These are phyloP conservation scores for Morus bassanus DNA, from an alignment of 2,797 vertebrate species.

Conservation along the genomic window DNA sequence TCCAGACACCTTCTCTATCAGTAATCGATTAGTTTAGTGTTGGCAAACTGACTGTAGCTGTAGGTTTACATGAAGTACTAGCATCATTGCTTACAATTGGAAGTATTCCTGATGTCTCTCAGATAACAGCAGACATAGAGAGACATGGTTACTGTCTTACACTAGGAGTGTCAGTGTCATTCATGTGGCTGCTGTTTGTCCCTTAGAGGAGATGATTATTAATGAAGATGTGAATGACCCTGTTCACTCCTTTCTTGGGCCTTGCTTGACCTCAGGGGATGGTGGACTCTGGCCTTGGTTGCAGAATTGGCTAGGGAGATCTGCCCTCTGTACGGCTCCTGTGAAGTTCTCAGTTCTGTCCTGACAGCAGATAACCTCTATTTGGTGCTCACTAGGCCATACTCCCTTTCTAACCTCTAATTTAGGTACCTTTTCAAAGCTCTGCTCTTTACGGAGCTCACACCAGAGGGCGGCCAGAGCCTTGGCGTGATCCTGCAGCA, in stretches of 20 bases:
- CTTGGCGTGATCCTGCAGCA: fast-evolving
- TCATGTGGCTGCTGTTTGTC: fast-evolving
- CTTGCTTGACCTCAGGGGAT: background rate
- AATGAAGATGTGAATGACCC: background rate
- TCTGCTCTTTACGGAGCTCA: background rate
- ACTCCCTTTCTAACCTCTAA: background rate
- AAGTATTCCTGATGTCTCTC: background rate
- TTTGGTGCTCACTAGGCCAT: fast-evolving
- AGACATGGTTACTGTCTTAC: background rate
- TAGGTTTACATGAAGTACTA: background rate
- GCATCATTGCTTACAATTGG: background rate
- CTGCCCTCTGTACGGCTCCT: fast-evolving
- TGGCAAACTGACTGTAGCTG: background rate
- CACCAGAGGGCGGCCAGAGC: background rate
- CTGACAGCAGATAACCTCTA: background rate
- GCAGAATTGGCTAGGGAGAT: background rate
- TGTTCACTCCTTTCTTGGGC: background rate
- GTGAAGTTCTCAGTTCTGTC: fast-evolving
- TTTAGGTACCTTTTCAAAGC: background rate
- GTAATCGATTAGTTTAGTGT: background rate
- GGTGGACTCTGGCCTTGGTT: too few species aligned
- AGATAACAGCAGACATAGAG: too few species aligned
- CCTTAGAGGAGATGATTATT: background rate
- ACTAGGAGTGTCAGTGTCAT: fast-evolving
- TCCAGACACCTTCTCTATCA: background rate